Conservation (phyloP, 1,140 invertebrate species). For the Cydia amplana region DNA sequence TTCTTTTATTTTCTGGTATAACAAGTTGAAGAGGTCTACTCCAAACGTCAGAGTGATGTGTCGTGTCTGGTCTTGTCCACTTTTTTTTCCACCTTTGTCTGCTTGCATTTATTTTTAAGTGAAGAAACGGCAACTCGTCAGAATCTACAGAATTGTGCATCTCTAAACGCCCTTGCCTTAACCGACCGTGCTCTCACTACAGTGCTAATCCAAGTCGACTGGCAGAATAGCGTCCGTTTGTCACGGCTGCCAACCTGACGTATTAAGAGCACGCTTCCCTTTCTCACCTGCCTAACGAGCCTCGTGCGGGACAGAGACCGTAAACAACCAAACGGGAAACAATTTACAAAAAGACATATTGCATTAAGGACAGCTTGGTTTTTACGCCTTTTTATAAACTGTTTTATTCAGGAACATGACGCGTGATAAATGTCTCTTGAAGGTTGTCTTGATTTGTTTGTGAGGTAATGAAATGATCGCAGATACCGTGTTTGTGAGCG, state of each 20-base stretch:
- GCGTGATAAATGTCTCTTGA: background rate
- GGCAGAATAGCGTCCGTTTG: background rate
- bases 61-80: no score
- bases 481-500: constrained; percentile 25
- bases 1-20: no score
- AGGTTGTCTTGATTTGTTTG: constrained; percentile 27
- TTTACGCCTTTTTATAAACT: background rate
- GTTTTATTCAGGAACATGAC: background rate
- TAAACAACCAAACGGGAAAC: background rate
- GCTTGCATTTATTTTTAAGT: no score
- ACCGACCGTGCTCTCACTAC: background rate
- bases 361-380: background rate
- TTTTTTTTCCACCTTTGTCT: no score
- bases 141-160: background rate
- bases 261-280: background rate
- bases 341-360: background rate
- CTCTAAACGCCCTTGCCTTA: background rate
- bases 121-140: no score
- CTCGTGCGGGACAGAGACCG: background rate
- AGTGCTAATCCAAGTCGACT: background rate
- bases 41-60: no score
- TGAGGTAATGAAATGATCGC: constrained; percentile 16
- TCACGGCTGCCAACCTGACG: constrained; percentile 7
- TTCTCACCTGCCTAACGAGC: background rate
- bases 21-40: no score